phyloP scores from a whole-genome alignment of 2,888 invertebrate genomes.

The Rhamphomyia laevipes region DNA sequence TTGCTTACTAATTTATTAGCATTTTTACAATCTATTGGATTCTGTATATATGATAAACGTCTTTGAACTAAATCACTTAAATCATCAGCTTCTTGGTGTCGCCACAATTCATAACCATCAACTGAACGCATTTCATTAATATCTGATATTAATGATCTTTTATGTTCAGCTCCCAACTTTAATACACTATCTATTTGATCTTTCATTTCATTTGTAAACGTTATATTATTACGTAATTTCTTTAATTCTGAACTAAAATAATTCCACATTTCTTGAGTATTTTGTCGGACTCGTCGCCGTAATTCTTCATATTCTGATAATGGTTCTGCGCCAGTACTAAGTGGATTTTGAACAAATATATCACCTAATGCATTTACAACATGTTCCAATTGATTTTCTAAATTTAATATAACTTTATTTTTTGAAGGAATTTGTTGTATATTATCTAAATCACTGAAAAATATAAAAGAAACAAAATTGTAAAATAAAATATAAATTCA shows the following conservation, averaged over 20 bases:
- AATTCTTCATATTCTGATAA: slow-evolving; percentile 65
- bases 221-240: slow-evolving; percentile 45
- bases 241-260: slow-evolving; percentile 62
- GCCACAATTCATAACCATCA: too few relatives aligned
- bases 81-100: too few relatives aligned
- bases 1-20: too few relatives aligned
- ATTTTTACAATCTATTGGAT: too few relatives aligned
- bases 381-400: too few relatives aligned
- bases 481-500: too few relatives aligned
- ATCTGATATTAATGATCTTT: slow-evolving; percentile 59
- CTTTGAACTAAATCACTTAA: too few relatives aligned
- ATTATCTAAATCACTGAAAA: too few relatives aligned
- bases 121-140: too few relatives aligned
- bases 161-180: slow-evolving; percentile 62
- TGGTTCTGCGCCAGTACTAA: too few relatives aligned
- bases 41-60: too few relatives aligned
- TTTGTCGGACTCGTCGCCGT: slow-evolving; percentile 60
- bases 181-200: slow-evolving; percentile 53
- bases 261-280: slow-evolving; percentile 79
- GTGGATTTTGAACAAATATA: slow-evolving; percentile 17
- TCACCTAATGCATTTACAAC: slow-evolving; percentile 1
- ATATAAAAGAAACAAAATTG: too few relatives aligned
- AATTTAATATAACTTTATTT: neutral
- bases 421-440: neutral
- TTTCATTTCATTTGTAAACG: slow-evolving; percentile 43